These are phyloP conservation scores for Tetanocera ferruginea DNA, from an alignment of 2,888 invertebrate species.

Conservation along the genomic window DNA sequence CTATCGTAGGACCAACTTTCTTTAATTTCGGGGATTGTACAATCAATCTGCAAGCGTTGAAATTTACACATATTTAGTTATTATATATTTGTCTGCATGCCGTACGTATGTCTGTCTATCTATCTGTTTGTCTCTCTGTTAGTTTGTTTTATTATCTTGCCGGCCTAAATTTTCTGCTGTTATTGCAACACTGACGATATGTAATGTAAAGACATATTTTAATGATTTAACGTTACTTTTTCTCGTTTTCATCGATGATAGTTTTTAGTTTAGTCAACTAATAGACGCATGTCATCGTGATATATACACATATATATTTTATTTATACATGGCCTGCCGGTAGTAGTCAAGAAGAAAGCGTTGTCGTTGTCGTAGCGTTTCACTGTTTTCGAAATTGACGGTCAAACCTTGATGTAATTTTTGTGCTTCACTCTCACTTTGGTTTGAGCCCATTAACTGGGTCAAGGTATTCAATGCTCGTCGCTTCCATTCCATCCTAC, in stretches of 20 bases:
- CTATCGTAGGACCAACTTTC: slow-evolving; percentile 11
- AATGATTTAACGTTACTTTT: slow-evolving; percentile 12
- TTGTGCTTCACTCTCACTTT: too few species aligned
- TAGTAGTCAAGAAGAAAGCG: not conserved
- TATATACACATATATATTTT: slow-evolving; percentile 12
- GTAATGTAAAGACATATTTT: not conserved
- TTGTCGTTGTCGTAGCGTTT: too few species aligned
- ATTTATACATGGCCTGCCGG: slow-evolving; percentile 30
- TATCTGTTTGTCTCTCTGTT: not conserved
- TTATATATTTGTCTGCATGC: not conserved
- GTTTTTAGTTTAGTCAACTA: not conserved
- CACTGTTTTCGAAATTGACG: too few species aligned
- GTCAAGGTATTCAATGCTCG: too few species aligned
- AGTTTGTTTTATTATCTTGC: not conserved
- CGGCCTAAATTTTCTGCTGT: not conserved
- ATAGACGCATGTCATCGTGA: not conserved
- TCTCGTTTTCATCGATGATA: not conserved
- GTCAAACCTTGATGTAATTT: too few species aligned
- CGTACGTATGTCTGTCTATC: not conserved
- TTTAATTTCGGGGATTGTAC: slow-evolving; percentile 17
- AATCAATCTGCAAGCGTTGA: not conserved
- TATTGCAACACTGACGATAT: not conserved
- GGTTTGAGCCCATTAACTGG: too few species aligned
- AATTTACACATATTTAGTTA: not conserved
- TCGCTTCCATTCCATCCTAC: slow-evolving; percentile 36